Conservation (phyloP, 2,888 invertebrate species). For the Ryuthela nishihirai region DNA sequence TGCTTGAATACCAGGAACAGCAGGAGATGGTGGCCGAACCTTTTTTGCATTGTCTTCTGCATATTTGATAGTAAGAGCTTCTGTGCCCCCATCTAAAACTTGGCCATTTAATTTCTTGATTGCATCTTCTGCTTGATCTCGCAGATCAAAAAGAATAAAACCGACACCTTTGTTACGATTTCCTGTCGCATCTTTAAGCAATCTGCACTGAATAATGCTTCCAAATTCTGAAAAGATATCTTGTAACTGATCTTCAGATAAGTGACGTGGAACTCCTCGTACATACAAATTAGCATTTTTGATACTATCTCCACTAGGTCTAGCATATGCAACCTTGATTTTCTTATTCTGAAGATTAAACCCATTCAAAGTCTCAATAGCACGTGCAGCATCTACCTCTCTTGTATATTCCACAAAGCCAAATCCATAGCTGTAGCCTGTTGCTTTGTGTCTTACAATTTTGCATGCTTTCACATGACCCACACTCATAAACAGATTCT, state of each 20-base stretch:
- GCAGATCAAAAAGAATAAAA: conserved; percentile 74
- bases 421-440: conserved; percentile 94
- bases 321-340: conserved; percentile 88
- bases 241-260: conserved; percentile 69
- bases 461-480: conserved; percentile 86
- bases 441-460: conserved; percentile 60
- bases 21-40: conserved; percentile 18
- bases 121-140: conserved; percentile 85
- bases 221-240: conserved; percentile 84
- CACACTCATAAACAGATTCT: conserved; percentile 79
- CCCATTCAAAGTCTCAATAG: conserved; percentile 82
- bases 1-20: conserved; percentile 3
- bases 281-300: conserved; percentile 93
- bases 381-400: conserved; percentile 78
- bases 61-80: conserved; percentile 77
- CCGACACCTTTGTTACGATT: conserved; percentile 86
- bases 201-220: conserved; percentile 85
- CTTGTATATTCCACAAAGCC: conserved; percentile 89
- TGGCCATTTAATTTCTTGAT: conserved; percentile 75
- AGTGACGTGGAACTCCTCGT: conserved; percentile 70
- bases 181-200: conserved; percentile 81
- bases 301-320: conserved; percentile 85
- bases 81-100: conserved; percentile 75
- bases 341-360: conserved; percentile 84
- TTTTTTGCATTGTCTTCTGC: conserved; percentile 77